Percentiles rank a stretch among this genome's conserved stretches.
These are phyloP conservation scores for Toxotes chatareus DNA, from an alignment of 2,113 vertebrate species.

Conservation along the genomic window DNA sequence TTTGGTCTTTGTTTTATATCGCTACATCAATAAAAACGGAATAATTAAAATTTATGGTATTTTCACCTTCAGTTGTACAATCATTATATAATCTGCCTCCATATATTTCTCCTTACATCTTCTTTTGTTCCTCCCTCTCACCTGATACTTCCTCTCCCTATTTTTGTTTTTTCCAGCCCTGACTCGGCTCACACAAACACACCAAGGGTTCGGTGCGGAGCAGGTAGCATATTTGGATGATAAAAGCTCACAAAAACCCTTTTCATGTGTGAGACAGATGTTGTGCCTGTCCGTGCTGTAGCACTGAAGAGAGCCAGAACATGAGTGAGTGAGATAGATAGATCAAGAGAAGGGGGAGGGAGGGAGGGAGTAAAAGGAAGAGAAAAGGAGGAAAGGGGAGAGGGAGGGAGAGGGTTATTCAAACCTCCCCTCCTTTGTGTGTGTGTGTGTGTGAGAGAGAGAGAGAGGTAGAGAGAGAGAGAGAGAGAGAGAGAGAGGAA, in stretches of 20 bases:
- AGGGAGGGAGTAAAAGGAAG: constrained; percentile 5
- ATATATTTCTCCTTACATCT: not conserved
- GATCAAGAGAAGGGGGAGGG: constrained; percentile 22
- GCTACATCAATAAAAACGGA: not conserved
- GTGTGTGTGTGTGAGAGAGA: constrained; percentile 13
- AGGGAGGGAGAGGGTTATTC: constrained; percentile 5
- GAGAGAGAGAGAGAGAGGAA: not conserved
- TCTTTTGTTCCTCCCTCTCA: constrained; percentile 10
- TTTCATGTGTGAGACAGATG: constrained; percentile 81
- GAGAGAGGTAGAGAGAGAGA: constrained; percentile 3
- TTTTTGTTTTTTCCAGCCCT: constrained; percentile 34
- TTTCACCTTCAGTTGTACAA: not conserved
- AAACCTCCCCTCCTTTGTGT: constrained; percentile 42
- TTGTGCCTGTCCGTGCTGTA: constrained; percentile 60
- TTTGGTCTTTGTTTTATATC: not conserved
- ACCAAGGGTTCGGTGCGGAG: constrained; percentile 16
- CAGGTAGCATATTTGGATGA: constrained; percentile 72
- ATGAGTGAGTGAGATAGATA: constrained; percentile 52
- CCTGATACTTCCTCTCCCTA: constrained; percentile 21
- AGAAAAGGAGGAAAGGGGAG: constrained; percentile 2
- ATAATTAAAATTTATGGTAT: not conserved
- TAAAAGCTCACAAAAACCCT: constrained; percentile 26
- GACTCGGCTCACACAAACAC: constrained; percentile 15
- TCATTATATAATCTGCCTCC: not conserved
- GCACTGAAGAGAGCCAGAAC: constrained; percentile 58